Evolutionary conservation across 2,797 vertebrate genomes (phyloP).

Genomic region (Coregonus sp.): DNA sequence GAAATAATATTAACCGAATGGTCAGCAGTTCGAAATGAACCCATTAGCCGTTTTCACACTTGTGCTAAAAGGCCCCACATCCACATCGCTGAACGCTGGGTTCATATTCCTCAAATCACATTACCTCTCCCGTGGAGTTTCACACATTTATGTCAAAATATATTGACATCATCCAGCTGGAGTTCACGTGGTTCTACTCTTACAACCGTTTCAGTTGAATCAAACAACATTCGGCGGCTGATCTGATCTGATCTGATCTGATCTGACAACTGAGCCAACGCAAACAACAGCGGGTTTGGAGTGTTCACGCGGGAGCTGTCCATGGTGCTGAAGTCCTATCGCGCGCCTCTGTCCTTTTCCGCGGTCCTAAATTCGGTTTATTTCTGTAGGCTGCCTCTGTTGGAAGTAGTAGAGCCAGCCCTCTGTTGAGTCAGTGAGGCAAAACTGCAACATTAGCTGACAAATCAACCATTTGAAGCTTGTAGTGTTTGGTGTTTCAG

Average conservation of each 20-base stretch:
- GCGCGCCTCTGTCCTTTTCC: conserved; percentile 9
- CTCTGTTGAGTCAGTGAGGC: neutral
- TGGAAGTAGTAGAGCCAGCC: neutral
- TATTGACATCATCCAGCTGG: neutral
- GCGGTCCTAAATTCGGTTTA: neutral
- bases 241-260: neutral
- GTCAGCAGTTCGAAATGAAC: conserved; percentile 34
- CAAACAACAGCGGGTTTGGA: conserved; percentile 12
- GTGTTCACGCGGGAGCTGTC: conserved; percentile 35
- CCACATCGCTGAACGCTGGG: conserved; percentile 24
- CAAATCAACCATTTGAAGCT: neutral
- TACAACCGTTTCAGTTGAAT: neutral
- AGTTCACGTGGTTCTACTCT: too few species aligned
- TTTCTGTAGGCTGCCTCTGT: neutral
- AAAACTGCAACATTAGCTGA: neutral
- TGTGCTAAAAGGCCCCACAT: conserved; percentile 54
- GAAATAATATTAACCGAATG: conserved; percentile 19
- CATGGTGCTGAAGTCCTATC: conserved; percentile 18
- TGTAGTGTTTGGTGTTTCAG: neutral
- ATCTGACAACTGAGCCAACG: neutral
- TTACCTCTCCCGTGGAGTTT: neutral
- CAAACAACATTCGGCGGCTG: neutral
- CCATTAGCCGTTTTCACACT: conserved; percentile 58
- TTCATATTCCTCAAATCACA: conserved; percentile 27
- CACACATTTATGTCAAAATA: neutral